Evolutionary conservation across 1,140 invertebrate species (phyloP), one percentile per base, ranked within the genome.

Genomic region (Ruditapes philippinarum): DNA sequence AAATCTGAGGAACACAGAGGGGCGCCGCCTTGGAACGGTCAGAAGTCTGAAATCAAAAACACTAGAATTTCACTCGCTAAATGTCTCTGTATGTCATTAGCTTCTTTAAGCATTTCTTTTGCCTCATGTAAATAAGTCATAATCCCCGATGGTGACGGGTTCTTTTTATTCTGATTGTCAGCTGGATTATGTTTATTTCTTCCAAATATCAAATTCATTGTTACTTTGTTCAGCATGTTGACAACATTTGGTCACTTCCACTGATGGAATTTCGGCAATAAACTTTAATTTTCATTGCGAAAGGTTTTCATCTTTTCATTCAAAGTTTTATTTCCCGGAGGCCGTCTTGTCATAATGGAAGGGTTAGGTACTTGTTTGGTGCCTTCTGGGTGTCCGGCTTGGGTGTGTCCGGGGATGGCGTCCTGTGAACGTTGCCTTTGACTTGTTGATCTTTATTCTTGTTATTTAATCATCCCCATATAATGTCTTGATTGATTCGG

Each of bases 31-130:
- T n/a, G n/a, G n/a, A n/a, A n/a, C n/a, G n/a, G n/a, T n/a, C n/a
- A n/a, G n/a, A 83, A 57, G 65, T 89, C 78, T 2, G 82, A 81
- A 5, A 89, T 33, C 73, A 89, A n/a, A 25, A 89, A 89, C 0
- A 86, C 90, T 0, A 91, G 33, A 14, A 86, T 65, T 49, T 89
- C 90, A 1, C 40, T 70, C n/a, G 90, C 90, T 42, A 40, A 62
- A 33, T n/a, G 11, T n/a, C 83, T 33, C 2, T 19, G 45, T 0
- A 89, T 25, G 14, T 82, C 12, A 38, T 91, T 83, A 12, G 28
- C 22, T 19, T 57, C 51, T 22, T 9, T 4, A 57, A 57, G 9
- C 9, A 22, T 57, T 17, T 57, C 51, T 4, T 22, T 28, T 25
- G 28, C n/a, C 28, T n/a, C 25, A 28, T 28, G 19, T 25, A 62